Base-by-base conservation (phyloP, 2,888 invertebrate genomes). In the Platycheirus albimanus region DNA sequence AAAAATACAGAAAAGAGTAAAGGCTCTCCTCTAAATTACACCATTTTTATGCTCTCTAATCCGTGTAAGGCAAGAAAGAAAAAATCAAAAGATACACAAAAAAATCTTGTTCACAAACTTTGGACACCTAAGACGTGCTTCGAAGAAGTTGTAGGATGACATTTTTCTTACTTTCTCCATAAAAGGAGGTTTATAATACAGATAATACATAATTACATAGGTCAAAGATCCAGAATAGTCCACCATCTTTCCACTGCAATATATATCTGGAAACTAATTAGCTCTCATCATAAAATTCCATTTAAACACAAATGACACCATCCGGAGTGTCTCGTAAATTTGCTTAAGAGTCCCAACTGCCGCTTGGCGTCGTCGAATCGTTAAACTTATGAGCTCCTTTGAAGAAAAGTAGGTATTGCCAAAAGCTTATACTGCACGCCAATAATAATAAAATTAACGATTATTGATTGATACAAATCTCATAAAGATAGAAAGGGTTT, bases 391-490 rank as follows among this genome's bases (percentile, higher is more conserved):
- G 69, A 36, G 56, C 43, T 54, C 33, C 28, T 45, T 8, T 17
- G 45, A n/a, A 10, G 43, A 11, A 30, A 49, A 51, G 24, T n/a
- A n/a, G n/a, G n/a, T 58, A 52, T 61, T 47, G 15, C n/a, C 72
- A 72, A 78, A 78, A 36, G 58, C 33, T 61, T 75, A 20, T 41
- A 52, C 43, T 36, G 36, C 64, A 41, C 56, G 54, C 17, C 56
- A 70, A 70, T 70, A 52, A 64, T 76, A 58, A 70, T 80, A 76
- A 76, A 76, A 49, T 66, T 81, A 77, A 81, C 71, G 66, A 77
- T 71, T 81, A 81, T 80, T 70, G 75, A 80, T 77, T 76, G 71
- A 67, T 66, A 61, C 45, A 58, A 38, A 33, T 38, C 17, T 28
- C n/a, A 36, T 36, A 49, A 45, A 30, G 24, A 49, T 11, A 13